A percentile compares a stretch with the other conserved stretches of the same genome.
Conservation (phyloP, 2,797 vertebrate genomes). For the Cyclura pinguis region DNA sequence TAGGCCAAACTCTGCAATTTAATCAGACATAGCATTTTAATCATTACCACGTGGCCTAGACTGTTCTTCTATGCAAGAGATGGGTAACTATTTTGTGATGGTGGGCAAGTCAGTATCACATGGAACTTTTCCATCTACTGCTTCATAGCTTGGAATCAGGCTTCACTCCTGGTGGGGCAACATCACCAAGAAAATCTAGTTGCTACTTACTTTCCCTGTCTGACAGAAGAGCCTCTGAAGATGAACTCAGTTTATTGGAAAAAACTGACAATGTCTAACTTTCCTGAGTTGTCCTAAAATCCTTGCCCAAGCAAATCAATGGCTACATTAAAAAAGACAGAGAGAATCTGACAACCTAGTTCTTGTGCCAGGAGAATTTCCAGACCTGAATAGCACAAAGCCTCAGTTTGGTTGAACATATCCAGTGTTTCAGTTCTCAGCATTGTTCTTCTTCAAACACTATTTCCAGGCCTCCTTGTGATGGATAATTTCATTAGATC, state of each 20-base stretch:
- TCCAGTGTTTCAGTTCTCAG: not conserved
- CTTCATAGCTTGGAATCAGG: too few relatives aligned
- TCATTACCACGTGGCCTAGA: too few relatives aligned
- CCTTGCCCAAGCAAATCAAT: not conserved
- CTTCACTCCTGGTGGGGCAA: not conserved
- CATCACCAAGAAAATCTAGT: not conserved
- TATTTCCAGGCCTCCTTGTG: not conserved
- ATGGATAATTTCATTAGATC: constrained; percentile 8
- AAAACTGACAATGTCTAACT: too few relatives aligned
- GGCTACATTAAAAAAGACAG: not conserved
- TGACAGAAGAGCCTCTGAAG: not conserved
- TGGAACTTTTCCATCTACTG: too few relatives aligned
- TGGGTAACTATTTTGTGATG: too few relatives aligned
- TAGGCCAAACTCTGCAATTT: too few relatives aligned
- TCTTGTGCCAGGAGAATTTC: constrained; percentile 14
- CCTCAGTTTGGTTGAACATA: constrained; percentile 7
- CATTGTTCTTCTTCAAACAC: constrained; percentile 14
- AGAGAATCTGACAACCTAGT: not conserved
- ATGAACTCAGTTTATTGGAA: not conserved
- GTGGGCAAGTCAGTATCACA: too few relatives aligned
- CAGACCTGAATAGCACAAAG: constrained; percentile 10
- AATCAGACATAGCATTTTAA: too few relatives aligned
- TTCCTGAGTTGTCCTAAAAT: not conserved
- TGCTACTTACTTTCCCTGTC: not conserved
- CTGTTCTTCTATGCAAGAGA: too few relatives aligned